Conservation (phyloP, 2,888 invertebrate genomes). For the Epistrophe grossulariae region DNA sequence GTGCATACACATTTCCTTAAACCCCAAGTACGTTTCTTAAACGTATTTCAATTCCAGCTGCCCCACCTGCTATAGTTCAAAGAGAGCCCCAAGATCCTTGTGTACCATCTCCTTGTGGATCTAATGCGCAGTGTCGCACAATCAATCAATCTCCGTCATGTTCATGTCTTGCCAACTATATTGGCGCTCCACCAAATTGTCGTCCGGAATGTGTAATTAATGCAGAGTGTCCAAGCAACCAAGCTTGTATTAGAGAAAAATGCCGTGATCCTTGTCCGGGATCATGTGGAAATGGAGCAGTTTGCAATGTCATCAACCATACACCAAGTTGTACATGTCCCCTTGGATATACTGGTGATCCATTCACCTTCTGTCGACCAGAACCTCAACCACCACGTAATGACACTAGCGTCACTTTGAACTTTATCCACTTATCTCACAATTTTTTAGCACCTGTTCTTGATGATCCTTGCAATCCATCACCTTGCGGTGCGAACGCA, state of each 20-base stretch:
- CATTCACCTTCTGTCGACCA: conserved; percentile 89
- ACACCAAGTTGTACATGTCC: conserved; percentile 88
- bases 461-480: conserved; percentile 89
- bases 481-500: conserved; percentile 91
- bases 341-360: conserved; percentile 88
- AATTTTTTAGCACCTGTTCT: conserved; percentile 78
- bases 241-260: conserved; percentile 89
- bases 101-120: conserved; percentile 88
- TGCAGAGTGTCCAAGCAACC: conserved; percentile 88
- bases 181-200: conserved; percentile 89
- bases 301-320: conserved; percentile 89
- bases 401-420: conserved; percentile 9
- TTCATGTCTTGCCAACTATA: conserved; percentile 87
- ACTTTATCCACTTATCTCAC: not conserved
- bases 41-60: conserved; percentile 85
- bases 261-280: conserved; percentile 90
- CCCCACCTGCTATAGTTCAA: conserved; percentile 75
- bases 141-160: conserved; percentile 87
- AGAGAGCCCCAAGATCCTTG: conserved; percentile 84
- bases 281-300: conserved; percentile 88
- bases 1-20: conserved; percentile 55
- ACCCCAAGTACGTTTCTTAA: conserved; percentile 88
- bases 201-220: conserved; percentile 89
- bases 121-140: conserved; percentile 86
- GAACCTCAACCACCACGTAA: conserved; percentile 84